These are phyloP conservation scores for Drosophila kurseongensis DNA, from an alignment of 1,140 invertebrate species.

Conservation along the genomic window DNA sequence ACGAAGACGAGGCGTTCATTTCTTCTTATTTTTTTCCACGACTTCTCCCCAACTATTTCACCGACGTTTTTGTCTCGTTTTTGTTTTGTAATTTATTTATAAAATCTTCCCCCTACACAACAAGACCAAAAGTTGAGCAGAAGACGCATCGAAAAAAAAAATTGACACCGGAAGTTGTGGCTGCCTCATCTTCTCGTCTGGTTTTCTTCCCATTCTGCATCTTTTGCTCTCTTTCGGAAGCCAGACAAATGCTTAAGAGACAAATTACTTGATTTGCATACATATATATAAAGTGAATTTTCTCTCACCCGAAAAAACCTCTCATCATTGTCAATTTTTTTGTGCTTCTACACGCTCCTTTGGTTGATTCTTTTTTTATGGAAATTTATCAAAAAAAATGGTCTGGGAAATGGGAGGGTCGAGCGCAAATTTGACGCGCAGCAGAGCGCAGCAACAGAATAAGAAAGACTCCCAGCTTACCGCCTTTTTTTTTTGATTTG, in stretches of 20 bases:
- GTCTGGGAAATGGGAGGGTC: constrained; percentile 3
- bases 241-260: constrained; percentile 64
- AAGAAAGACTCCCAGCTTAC: constrained; percentile 18
- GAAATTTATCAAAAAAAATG: constrained; percentile 68
- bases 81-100: constrained; percentile 73
- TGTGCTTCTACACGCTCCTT: constrained; percentile 24
- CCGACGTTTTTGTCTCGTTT: constrained; percentile 36
- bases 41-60: constrained; percentile 42
- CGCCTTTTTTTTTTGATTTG: background rate
- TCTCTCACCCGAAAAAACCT: constrained; percentile 55
- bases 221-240: constrained; percentile 43
- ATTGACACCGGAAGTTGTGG: constrained; percentile 78
- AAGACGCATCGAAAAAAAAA: constrained; percentile 46
- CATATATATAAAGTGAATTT: constrained; percentile 35
- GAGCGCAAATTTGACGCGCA: constrained; percentile 71
- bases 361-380: constrained; percentile 65
- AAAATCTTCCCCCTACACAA: constrained; percentile 69
- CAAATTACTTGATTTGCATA: constrained; percentile 83
- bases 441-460: constrained; percentile 63
- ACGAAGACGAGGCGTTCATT: constrained; percentile 53
- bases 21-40: constrained; percentile 21
- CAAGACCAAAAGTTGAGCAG: constrained; percentile 49
- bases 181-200: constrained; percentile 58
- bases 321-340: constrained; percentile 76
- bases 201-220: constrained; percentile 11